Percentiles rank a stretch among this genome's conserved stretches.
phyloP scores from a whole-genome alignment of 2,797 vertebrate genomes.

The Choloepus didactylus region DNA sequence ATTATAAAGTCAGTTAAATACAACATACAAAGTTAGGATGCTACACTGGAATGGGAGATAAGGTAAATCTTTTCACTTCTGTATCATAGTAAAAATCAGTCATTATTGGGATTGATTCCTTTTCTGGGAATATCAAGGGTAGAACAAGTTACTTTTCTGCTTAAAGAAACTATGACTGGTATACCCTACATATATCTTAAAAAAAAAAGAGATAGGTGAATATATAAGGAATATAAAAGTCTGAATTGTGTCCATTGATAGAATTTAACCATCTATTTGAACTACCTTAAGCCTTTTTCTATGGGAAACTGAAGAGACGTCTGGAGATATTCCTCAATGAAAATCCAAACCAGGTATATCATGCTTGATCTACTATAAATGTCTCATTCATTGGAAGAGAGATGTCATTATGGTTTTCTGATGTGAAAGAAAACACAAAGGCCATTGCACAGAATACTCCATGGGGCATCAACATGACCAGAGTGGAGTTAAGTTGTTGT shows the following conservation, averaged over 20 bases:
- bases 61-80: background rate
- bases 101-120: background rate
- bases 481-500: background rate
- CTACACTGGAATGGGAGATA: background rate
- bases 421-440: background rate
- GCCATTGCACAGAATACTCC: background rate
- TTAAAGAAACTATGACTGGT: background rate
- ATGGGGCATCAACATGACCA: background rate
- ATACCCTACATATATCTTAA: background rate
- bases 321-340: background rate
- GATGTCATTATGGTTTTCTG: background rate
- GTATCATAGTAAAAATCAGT: background rate
- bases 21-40: background rate
- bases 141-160: background rate
- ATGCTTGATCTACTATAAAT: background rate
- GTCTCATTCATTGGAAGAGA: background rate
- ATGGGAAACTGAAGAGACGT: background rate
- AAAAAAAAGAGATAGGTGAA: background rate
- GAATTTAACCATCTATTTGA: background rate
- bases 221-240: background rate
- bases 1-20: background rate
- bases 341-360: background rate
- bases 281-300: background rate
- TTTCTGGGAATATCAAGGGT: background rate
- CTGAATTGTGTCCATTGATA: background rate